These are phyloP conservation scores for Craterocephalus amniculus DNA, from an alignment of 2,797 vertebrate genomes.

Conservation along the genomic window DNA sequence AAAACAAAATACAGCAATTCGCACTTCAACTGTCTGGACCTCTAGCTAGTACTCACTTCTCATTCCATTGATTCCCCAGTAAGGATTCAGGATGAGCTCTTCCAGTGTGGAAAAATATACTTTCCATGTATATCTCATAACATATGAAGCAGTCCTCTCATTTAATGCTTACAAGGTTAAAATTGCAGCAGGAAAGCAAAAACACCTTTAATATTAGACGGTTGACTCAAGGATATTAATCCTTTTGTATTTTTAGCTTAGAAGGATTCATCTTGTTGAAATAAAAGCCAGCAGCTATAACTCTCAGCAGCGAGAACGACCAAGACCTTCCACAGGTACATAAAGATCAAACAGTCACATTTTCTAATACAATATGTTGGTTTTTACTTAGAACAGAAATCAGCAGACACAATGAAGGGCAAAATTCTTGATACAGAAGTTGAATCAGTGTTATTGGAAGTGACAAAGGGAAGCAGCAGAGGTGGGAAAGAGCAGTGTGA, in stretches of 20 bases:
- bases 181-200: too few relatives aligned
- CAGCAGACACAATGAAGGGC: slow-evolving; percentile 1
- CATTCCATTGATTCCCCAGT: too few relatives aligned
- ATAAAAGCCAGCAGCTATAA: slow-evolving; percentile 10
- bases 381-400: slow-evolving; percentile 22
- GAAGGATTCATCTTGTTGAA: slow-evolving; percentile 8
- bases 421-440: slow-evolving; percentile 15
- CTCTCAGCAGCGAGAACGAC: slow-evolving; percentile 22
- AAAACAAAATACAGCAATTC: too few relatives aligned
- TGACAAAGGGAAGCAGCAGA: slow-evolving; percentile 16
- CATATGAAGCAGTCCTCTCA: too few relatives aligned
- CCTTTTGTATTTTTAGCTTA: background rate
- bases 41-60: too few relatives aligned
- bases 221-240: too few relatives aligned
- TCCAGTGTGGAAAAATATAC: too few relatives aligned
- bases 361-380: slow-evolving; percentile 24
- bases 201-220: too few relatives aligned
- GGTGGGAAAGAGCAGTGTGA: slow-evolving; percentile 8
- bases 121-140: too few relatives aligned
- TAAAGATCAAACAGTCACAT: slow-evolving; percentile 13
- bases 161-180: too few relatives aligned
- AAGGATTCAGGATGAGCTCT: too few relatives aligned
- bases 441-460: slow-evolving; percentile 26
- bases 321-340: background rate
- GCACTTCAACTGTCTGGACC: too few relatives aligned